Evolutionary conservation across 2,113 vertebrate species (phyloP), one percentile per base, ranked within the genome.

Genomic region (Alethe diademata): DNA sequence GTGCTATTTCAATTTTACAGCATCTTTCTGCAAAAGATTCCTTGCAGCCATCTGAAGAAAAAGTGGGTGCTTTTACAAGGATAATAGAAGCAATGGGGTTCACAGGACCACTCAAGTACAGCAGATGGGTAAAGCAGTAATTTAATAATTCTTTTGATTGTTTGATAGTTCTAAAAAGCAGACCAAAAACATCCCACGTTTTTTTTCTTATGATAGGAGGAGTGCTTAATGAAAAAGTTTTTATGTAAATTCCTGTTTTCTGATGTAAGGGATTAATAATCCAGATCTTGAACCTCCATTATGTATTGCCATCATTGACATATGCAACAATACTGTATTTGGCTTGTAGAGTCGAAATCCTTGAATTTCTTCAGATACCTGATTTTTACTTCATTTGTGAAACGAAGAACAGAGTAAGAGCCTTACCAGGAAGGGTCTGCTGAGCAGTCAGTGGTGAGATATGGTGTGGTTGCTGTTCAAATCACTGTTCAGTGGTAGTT

Each of bases 1-100:
- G 50, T 56, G 15, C 31, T 58, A 40, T 78, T 90, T 70, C 51
- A 42, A 47, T 25, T 66, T 69, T 83, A 83, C 97, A 99, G 99
- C 88, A 98, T 76, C 86, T 72, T 93, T 94, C 96, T 65, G 96
- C 98, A 62, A 99, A 98, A 96, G 98, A 98, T 97, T 98, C 98
- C 6, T 76, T 94, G 19, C 98, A 98, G 92, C 96, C 98, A 58
- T 81, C 97, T 43, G 99, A 99, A 54, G 99, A 99, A 88, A 99
- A 99, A 90, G 98, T 99, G 54, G 98, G 99, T 25, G 78, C 98
- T 58, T 98, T 99, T 93, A 99, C 99, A 3, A 99, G 98, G 97
- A 97, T 99, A 67, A 98, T 99, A n/a, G 99, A 99, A 98, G 99
- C 99, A 86, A 98, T 99, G 98, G 99, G 99, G 79, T 99, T 99